These are phyloP conservation scores for Varanus komodoensis DNA, from an alignment of 2,113 vertebrate genomes.

Conservation along the genomic window DNA sequence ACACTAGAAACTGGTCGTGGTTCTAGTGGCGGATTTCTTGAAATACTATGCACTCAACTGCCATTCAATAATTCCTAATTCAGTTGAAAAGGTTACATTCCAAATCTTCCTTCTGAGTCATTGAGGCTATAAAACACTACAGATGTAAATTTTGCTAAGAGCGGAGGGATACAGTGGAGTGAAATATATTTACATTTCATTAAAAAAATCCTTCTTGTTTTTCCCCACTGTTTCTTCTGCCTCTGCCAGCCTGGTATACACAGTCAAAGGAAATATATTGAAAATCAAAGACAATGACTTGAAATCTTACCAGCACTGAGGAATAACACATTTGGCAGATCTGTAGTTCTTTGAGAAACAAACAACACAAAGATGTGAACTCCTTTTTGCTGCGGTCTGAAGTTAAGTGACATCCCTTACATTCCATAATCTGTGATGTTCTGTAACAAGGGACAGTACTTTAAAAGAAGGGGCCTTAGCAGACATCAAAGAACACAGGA, in stretches of 20 bases:
- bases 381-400: neutral
- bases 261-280: slow-evolving; percentile 42
- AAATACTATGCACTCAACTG: neutral
- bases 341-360: slow-evolving; percentile 1
- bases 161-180: neutral
- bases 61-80: slow-evolving; percentile 25
- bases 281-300: slow-evolving; percentile 53
- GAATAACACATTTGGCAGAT: slow-evolving; percentile 47
- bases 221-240: slow-evolving; percentile 45
- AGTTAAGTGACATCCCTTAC: neutral
- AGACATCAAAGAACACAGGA: neutral
- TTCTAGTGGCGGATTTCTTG: slow-evolving; percentile 8
- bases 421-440: neutral
- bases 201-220: neutral
- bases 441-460: neutral
- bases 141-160: slow-evolving; percentile 31
- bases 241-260: slow-evolving; percentile 39
- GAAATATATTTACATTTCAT: slow-evolving; percentile 54
- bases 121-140: slow-evolving; percentile 31
- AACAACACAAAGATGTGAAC: neutral
- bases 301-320: slow-evolving; percentile 33
- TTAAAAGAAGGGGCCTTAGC: neutral
- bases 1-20: neutral
- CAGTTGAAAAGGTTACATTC: neutral
- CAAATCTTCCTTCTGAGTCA: slow-evolving; percentile 8